Evolutionary conservation across 2,888 invertebrate genomes (phyloP).

Genomic region (Chorisops tibialis): DNA sequence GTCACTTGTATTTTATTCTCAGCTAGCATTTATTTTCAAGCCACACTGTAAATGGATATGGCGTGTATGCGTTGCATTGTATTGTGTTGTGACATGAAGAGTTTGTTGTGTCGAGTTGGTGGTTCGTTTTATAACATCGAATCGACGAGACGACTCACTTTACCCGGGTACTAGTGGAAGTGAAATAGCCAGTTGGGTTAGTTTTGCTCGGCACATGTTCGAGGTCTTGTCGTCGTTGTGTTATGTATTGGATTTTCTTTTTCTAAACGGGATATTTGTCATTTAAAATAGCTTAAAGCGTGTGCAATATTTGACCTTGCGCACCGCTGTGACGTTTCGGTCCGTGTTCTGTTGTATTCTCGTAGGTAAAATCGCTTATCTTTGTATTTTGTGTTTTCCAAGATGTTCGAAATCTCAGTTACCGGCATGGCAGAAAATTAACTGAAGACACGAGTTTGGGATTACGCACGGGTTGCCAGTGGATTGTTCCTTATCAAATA

Average conservation of each 20-base stretch:
- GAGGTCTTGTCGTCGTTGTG: constrained; percentile 11
- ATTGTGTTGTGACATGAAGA: background rate
- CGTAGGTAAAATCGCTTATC: too few species aligned
- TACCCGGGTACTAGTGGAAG: background rate
- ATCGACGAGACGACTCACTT: background rate
- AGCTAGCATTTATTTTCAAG: constrained; percentile 1
- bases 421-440: too few species aligned
- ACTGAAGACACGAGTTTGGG: too few species aligned
- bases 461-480: too few species aligned
- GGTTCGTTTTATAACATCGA: background rate
- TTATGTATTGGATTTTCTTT: background rate
- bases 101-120: constrained; percentile 5
- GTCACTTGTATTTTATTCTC: too few species aligned
- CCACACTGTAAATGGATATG: background rate
- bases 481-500: too few species aligned
- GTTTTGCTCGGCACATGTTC: constrained; percentile 21
- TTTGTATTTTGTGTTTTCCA: too few species aligned
- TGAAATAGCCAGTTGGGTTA: constrained; percentile 4
- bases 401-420: too few species aligned
- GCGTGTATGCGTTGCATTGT: background rate
- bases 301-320: background rate
- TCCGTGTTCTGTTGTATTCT: background rate
- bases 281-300: background rate
- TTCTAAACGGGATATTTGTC: too few species aligned
- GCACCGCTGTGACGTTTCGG: constrained; percentile 1